Conservation (phyloP, 2,113 vertebrate genomes). For the Myotis yumanensis region DNA sequence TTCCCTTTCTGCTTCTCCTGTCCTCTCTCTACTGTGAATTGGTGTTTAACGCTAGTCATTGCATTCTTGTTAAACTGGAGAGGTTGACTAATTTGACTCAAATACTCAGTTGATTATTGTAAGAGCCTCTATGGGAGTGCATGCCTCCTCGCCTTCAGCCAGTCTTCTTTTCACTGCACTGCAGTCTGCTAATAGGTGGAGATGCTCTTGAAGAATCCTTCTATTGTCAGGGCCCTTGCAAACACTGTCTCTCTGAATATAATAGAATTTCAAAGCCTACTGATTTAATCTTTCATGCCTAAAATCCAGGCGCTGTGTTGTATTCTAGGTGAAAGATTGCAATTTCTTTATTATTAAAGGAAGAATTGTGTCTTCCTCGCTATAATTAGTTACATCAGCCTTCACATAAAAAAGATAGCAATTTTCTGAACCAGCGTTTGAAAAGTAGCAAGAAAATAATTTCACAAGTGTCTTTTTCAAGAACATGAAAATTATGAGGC, state of each 20-base stretch:
- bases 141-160: neutral
- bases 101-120: neutral
- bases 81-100: neutral
- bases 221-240: conserved; percentile 66
- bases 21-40: neutral
- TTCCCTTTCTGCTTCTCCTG: neutral
- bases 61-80: conserved; percentile 16
- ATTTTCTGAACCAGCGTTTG: conserved; percentile 76
- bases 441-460: conserved; percentile 73
- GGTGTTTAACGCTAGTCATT: neutral
- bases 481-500: conserved; percentile 65
- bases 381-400: conserved; percentile 76
- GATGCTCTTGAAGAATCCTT: conserved; percentile 68
- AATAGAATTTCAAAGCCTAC: conserved; percentile 75
- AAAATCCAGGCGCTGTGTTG: conserved; percentile 64
- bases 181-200: neutral
- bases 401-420: conserved; percentile 73
- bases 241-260: conserved; percentile 68
- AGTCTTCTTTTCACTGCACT: neutral
- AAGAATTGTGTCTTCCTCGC: conserved; percentile 72
- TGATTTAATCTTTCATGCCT: conserved; percentile 77
- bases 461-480: conserved; percentile 71
- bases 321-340: conserved; percentile 73
- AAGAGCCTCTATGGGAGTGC: neutral
- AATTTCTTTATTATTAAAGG: conserved; percentile 77